Conservation (phyloP, 2,888 invertebrate species). For the Melieria crassipennis region DNA sequence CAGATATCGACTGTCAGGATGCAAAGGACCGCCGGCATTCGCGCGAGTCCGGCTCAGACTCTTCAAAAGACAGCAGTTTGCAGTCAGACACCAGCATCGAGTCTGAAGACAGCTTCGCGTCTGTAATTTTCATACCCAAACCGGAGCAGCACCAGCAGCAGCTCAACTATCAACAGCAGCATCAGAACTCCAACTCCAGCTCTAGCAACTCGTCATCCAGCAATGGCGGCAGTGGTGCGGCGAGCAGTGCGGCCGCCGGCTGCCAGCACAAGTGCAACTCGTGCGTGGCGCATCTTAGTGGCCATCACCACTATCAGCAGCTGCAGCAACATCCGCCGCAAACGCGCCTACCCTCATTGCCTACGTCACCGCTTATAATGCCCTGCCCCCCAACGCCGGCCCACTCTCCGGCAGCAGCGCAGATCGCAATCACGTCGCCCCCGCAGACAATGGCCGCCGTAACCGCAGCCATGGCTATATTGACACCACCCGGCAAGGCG, state of each 20-base stretch:
- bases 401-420: conserved; percentile 64
- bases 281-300: conserved; percentile 45
- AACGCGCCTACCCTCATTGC: conserved; percentile 71
- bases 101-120: conserved; percentile 92
- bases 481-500: conserved; percentile 51
- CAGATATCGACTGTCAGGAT: conserved; percentile 50
- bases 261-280: conserved; percentile 46
- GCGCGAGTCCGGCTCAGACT: conserved; percentile 88
- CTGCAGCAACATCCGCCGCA: conserved; percentile 32
- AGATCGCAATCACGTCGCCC: conserved; percentile 58
- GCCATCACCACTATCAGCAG: conserved; percentile 1
- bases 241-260: conserved; percentile 34
- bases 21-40: conserved; percentile 77
- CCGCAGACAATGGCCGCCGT: conserved; percentile 60
- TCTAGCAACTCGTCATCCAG: conserved; percentile 63
- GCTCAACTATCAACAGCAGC: conserved; percentile 57
- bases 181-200: conserved; percentile 61
- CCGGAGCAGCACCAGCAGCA: conserved; percentile 70
- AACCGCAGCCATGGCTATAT: conserved; percentile 62
- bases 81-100: conserved; percentile 95
- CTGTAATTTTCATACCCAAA: conserved; percentile 90
- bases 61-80: conserved; percentile 87
- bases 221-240: conserved; percentile 53
- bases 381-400: conserved; percentile 66
- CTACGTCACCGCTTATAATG: conserved; percentile 74